A percentile compares a stretch with the other conserved stretches of the same genome.
phyloP scores from a whole-genome alignment of 1,140 invertebrate species.

The Aplysia californica region DNA sequence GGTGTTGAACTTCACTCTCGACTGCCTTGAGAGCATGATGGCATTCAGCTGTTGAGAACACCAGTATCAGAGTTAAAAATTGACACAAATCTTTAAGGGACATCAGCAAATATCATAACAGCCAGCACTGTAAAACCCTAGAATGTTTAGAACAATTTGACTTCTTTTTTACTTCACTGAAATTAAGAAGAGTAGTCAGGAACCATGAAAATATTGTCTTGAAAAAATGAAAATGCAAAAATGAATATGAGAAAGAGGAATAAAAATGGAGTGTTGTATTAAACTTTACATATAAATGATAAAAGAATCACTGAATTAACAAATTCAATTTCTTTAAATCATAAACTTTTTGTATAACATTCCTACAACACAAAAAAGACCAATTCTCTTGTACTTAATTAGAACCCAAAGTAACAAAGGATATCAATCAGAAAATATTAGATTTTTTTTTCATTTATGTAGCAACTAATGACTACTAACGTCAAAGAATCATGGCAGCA shows the following conservation, averaged over 20 bases:
- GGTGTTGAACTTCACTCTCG: slow-evolving; percentile 81
- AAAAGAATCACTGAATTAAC: too few relatives aligned
- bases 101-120: neutral
- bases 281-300: too few relatives aligned
- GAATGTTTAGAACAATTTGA: too few relatives aligned
- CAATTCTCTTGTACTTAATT: too few relatives aligned
- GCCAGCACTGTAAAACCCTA: neutral
- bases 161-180: too few relatives aligned
- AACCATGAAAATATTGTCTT: neutral
- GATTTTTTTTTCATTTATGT: too few relatives aligned
- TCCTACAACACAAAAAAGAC: neutral
- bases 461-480: too few relatives aligned
- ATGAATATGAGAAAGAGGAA: too few relatives aligned
- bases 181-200: neutral
- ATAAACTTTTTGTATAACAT: neutral
- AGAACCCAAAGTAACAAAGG: too few relatives aligned
- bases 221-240: neutral
- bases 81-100: neutral
- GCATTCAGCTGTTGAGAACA: slow-evolving; percentile 80
- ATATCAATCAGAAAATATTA: too few relatives aligned
- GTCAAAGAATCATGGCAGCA: too few relatives aligned
- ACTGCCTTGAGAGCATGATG: slow-evolving; percentile 82
- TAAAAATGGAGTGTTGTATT: neutral
- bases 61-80: slow-evolving; percentile 53
- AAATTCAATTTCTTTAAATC: too few relatives aligned